Evolutionary conservation across 23 tunicate genomes (phyloP).

Genomic region (Ascidia mentula): DNA sequence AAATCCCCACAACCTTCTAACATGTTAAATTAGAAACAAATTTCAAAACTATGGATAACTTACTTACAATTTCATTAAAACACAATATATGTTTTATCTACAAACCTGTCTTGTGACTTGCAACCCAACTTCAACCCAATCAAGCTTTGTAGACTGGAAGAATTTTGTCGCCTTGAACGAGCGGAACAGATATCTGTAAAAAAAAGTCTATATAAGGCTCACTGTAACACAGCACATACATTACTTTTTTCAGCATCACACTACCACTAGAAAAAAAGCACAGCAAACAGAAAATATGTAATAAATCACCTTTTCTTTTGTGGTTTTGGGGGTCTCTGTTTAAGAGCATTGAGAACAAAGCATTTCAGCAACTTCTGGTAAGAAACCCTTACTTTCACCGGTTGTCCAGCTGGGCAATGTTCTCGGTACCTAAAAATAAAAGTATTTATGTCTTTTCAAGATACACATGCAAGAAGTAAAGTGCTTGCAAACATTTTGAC

Average conservation of each 20-base stretch:
- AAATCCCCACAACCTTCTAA: too few relatives aligned
- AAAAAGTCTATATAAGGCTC: not conserved
- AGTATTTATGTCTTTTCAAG: too few relatives aligned
- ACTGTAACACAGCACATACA: not conserved
- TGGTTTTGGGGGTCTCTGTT: constrained; percentile 95
- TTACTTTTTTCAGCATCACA: not conserved
- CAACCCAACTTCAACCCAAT: constrained; percentile 98
- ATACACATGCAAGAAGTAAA: too few relatives aligned
- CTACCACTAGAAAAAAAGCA: not conserved
- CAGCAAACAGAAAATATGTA: not conserved
- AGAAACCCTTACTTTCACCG: constrained; percentile 98
- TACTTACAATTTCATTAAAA: too few relatives aligned
- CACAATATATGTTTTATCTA: too few relatives aligned
- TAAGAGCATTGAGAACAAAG: constrained; percentile 93
- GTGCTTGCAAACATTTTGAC: too few relatives aligned
- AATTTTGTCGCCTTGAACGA: constrained; percentile 99
- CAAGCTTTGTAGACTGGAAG: constrained; percentile 96
- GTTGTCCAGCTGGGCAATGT: constrained; percentile 99
- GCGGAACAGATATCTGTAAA: constrained; percentile 87
- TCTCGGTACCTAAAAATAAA: constrained; percentile 93
- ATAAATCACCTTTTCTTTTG: constrained; percentile 87
- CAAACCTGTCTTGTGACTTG: constrained; percentile 95
- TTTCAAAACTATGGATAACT: too few relatives aligned
- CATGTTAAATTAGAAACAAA: too few relatives aligned
- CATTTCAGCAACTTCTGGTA: constrained; percentile 96